Base-by-base conservation (phyloP, 1,140 invertebrate genomes). In the Heliconius nattereri region DNA sequence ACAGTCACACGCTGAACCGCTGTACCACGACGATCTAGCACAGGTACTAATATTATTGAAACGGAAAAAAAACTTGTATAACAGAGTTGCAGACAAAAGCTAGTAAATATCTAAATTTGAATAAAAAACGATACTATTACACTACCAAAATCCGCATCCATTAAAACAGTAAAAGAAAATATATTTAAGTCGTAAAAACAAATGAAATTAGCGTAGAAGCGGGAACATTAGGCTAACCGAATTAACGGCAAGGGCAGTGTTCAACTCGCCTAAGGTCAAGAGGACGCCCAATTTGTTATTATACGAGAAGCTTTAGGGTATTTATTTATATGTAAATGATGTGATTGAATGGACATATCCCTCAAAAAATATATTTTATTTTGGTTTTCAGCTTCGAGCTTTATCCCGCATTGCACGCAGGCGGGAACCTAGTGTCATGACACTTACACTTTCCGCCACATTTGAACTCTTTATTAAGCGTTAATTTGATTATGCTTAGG, bases 201-300 rank as follows among this genome's bases (percentile, higher is more conserved):
- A 66, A 66, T 29, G 60, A 66, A 66, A 66, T 66, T 66, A 66
- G 11, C 60, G 23, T 66, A 29, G 60, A 29, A 11, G 23, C 23
- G 60, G 23, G 23, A 66, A 66, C 60, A 29, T 66, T 66, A 66
- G 60, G 60, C 23, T 66, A 11, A 66, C 60, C 60, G 60, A 66
- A 66, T 66, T 66, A 26, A 66, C 23, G 23, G 11, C 60, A 29
- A 26, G 60, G 60, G 26, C 60, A 66, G 60, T 66, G 9, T 29
- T 29, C 26, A 66, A 66, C 23, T 66, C 26, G 13, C 60, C 13
- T 26, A 29, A 66, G 60, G 60, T 66, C 60, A 66, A 66, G 26
- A 66, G 60, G 16, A 66, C 29, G 60, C 23, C 11, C 11, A 29
- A 66, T 29, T 66, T 29, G 60, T 8, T 66, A 66, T 26, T 66